Conservation (phyloP, 2,797 vertebrate species). For the Premnoplex brunnescens region DNA sequence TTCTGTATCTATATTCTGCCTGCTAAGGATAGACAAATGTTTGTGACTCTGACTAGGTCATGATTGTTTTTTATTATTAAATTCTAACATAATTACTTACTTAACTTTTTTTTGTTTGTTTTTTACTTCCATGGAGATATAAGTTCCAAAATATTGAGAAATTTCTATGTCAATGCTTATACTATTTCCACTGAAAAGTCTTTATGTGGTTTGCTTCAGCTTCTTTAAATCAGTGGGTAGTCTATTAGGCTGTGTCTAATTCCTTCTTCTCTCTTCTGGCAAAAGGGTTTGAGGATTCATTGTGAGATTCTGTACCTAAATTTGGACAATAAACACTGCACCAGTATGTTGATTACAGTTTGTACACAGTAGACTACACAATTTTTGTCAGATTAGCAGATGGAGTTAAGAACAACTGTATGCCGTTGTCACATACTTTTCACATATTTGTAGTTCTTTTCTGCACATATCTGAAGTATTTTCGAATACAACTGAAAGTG, state of each 20-base stretch:
- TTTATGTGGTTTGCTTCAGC: not conserved
- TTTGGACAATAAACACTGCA: not conserved
- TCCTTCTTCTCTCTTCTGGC: not conserved
- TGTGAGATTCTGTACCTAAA: not conserved
- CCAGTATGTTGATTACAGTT: not conserved
- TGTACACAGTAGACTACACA: not conserved
- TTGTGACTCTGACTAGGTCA: not conserved
- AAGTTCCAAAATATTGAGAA: not conserved
- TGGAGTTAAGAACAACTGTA: not conserved
- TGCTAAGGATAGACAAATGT: not conserved
- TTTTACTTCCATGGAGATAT: not conserved
- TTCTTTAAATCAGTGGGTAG: not conserved
- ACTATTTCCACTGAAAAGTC: not conserved
- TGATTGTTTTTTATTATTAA: not conserved
- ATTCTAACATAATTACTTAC: not conserved
- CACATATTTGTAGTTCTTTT: not conserved
- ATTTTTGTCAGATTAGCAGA: not conserved
- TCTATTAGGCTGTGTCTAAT: not conserved
- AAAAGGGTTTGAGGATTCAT: not conserved
- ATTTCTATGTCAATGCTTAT: not conserved
- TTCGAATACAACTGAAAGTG: not conserved
- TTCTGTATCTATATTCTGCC: not conserved
- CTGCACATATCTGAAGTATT: not conserved
- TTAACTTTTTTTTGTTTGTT: not conserved
- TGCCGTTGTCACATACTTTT: not conserved